These are phyloP conservation scores for Wiebesia pumilae DNA, from an alignment of 1,140 invertebrate species.

Conservation along the genomic window DNA sequence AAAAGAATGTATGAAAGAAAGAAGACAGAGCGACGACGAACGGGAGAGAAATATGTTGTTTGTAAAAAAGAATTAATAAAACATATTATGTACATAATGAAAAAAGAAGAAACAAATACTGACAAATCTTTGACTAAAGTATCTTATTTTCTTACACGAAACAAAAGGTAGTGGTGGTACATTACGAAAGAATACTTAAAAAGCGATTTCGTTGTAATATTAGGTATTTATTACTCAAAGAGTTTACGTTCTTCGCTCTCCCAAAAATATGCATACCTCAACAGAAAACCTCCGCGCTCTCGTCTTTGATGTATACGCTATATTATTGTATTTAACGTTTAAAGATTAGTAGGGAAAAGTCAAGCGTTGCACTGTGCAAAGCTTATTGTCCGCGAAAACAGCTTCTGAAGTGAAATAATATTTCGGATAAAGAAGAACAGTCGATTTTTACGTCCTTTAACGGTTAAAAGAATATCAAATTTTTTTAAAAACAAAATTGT, in stretches of 20 bases:
- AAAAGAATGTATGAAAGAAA: slow-evolving; percentile 23
- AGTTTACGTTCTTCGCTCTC: slow-evolving; percentile 43
- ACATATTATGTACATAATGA: slow-evolving; percentile 51
- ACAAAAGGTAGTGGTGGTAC: slow-evolving; percentile 31
- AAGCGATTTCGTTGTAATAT: slow-evolving; percentile 46
- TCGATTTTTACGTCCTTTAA: slow-evolving; percentile 34
- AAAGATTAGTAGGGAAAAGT: not conserved
- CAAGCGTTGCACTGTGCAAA: not conserved
- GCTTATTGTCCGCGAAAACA: slow-evolving; percentile 9
- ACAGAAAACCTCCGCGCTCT: slow-evolving; percentile 37
- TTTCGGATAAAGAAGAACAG: slow-evolving; percentile 3
- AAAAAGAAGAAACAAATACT: slow-evolving; percentile 42
- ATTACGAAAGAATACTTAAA: slow-evolving; percentile 47
- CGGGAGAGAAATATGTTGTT: slow-evolving; percentile 37
- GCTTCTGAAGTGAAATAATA: slow-evolving; percentile 2
- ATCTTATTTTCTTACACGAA: slow-evolving; percentile 54
- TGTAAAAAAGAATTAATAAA: slow-evolving; percentile 48
- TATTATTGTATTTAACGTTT: slow-evolving; percentile 48
- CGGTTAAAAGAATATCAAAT: slow-evolving; percentile 18
- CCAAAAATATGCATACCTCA: slow-evolving; percentile 29
- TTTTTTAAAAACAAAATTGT: slow-evolving; percentile 34
- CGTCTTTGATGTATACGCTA: slow-evolving; percentile 46
- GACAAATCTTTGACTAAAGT: slow-evolving; percentile 51
- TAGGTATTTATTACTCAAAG: slow-evolving; percentile 49
- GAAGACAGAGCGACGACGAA: slow-evolving; percentile 13